These are phyloP conservation scores for Saguinus midas DNA, from an alignment of 2,113 vertebrate species.

Conservation along the genomic window DNA sequence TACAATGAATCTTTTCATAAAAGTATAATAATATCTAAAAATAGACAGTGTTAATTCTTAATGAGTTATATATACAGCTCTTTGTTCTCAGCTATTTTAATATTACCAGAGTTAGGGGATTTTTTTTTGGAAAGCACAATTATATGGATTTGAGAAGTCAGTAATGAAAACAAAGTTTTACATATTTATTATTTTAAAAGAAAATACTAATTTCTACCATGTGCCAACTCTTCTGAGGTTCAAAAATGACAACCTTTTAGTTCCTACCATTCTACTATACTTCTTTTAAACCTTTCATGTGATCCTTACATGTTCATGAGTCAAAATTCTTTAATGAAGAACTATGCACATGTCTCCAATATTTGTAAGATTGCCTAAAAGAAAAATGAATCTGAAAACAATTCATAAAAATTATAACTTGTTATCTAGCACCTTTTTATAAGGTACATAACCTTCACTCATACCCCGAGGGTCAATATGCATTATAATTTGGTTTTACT, in stretches of 20 bases:
- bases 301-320: not conserved
- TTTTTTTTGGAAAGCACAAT: not conserved
- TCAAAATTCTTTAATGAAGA: constrained; percentile 21
- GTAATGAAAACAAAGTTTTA: constrained; percentile 26
- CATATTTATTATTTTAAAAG: not conserved
- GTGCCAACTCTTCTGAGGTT: not conserved
- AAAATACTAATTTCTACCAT: not conserved
- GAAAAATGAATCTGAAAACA: constrained; percentile 44
- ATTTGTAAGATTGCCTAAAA: constrained; percentile 20
- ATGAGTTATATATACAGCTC: not conserved
- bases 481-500: constrained; percentile 80
- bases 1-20: not conserved
- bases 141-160: not conserved
- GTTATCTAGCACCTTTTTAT: constrained; percentile 58
- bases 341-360: not conserved
- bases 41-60: not conserved
- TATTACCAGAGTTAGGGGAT: not conserved
- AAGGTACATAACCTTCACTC: not conserved
- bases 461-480: constrained; percentile 38
- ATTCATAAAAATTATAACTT: constrained; percentile 50
- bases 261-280: not conserved
- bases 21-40: constrained; percentile 24
- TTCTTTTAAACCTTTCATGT: constrained; percentile 3
- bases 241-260: not conserved
- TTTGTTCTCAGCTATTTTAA: constrained; percentile 41